Conservation (phyloP, 1,140 invertebrate species). For the Euglossa dilemma region DNA sequence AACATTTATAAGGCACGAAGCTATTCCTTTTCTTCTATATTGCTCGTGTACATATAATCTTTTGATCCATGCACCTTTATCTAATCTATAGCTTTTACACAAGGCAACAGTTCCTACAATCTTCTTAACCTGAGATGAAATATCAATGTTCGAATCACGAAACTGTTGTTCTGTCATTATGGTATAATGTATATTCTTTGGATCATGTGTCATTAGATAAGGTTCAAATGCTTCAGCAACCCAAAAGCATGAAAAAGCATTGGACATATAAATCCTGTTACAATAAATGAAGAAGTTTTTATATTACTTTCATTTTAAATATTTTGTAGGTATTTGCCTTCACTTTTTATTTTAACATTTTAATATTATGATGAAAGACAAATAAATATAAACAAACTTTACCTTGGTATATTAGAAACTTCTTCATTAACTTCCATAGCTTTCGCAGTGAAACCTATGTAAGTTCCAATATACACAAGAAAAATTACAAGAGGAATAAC, state of each 20-base stretch:
- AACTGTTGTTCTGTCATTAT: slow-evolving; percentile 78
- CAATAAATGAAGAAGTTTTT: slow-evolving; percentile 48
- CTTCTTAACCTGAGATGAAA: slow-evolving; percentile 71
- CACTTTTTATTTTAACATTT: not conserved
- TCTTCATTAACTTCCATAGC: slow-evolving; percentile 79
- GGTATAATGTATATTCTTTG: slow-evolving; percentile 73
- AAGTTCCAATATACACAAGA: slow-evolving; percentile 80
- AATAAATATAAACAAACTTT: slow-evolving; percentile 22
- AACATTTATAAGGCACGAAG: slow-evolving; percentile 77
- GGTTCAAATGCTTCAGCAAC: slow-evolving; percentile 82
- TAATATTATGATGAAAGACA: not conserved
- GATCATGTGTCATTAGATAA: slow-evolving; percentile 63
- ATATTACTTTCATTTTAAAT: not conserved
- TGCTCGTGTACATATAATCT: slow-evolving; percentile 80
- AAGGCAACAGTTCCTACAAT: slow-evolving; percentile 82
- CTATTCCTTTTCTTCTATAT: slow-evolving; percentile 82
- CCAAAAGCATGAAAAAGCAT: slow-evolving; percentile 82
- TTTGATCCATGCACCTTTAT: slow-evolving; percentile 83
- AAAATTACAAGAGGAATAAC: slow-evolving; percentile 80
- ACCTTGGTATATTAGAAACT: slow-evolving; percentile 79
- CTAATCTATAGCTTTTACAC: slow-evolving; percentile 76
- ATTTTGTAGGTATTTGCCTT: not conserved
- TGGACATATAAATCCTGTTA: slow-evolving; percentile 80
- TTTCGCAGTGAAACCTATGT: slow-evolving; percentile 78
- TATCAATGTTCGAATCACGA: slow-evolving; percentile 69